These are phyloP conservation scores for Eristalis tenax DNA, from an alignment of 2,888 invertebrate species.

Conservation along the genomic window DNA sequence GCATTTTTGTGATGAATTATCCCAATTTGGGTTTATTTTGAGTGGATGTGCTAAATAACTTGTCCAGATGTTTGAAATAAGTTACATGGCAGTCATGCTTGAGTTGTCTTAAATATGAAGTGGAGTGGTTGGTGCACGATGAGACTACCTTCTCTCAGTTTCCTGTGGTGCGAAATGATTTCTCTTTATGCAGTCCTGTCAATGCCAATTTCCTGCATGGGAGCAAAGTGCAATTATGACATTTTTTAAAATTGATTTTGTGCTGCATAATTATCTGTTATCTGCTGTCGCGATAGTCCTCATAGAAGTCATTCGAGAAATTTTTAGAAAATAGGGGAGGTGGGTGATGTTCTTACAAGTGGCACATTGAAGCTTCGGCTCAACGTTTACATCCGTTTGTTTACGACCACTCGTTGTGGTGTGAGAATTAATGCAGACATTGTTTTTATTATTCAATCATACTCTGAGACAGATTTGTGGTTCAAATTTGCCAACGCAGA, in stretches of 20 bases:
- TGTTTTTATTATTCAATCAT: not conserved
- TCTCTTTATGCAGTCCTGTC: conserved; percentile 2
- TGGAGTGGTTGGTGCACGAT: not conserved
- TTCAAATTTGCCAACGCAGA: not conserved
- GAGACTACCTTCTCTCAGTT: not conserved
- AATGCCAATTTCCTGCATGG: not conserved
- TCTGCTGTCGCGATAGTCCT: not conserved
- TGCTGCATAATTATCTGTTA: not conserved
- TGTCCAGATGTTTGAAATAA: conserved; percentile 39
- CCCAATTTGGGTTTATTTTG: not conserved
- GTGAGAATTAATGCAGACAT: not conserved
- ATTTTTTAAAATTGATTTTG: not conserved
- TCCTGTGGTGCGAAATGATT: not conserved
- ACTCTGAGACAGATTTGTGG: not conserved
- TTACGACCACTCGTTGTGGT: not conserved
- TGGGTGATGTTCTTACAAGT: not conserved
- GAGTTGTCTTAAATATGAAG: conserved; percentile 7
- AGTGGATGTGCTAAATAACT: not conserved
- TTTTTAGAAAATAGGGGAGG: too few species aligned
- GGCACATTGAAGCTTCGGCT: not conserved
- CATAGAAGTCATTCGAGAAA: not conserved
- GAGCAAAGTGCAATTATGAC: not conserved
- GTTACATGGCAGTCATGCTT: conserved; percentile 53
- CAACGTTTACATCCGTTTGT: not conserved
- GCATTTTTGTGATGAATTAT: not conserved